A percentile compares a stretch with the other conserved stretches of the same genome.
These are phyloP conservation scores for Drosophila erecta DNA, from an alignment of 1,140 invertebrate species.

Conservation along the genomic window DNA sequence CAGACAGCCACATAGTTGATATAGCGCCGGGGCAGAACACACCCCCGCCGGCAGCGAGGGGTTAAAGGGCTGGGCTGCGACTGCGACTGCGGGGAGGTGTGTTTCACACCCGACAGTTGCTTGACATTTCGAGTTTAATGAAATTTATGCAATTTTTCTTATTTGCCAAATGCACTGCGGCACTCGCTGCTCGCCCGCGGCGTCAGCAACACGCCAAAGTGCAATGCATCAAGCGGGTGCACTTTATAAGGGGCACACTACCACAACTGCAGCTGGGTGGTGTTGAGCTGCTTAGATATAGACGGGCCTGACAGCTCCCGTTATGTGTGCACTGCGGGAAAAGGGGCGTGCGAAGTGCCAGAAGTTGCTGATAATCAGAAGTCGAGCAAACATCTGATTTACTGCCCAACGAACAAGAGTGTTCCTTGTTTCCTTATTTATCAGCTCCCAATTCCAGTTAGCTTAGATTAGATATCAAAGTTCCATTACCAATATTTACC, in stretches of 20 bases:
- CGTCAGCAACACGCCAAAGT: conserved; percentile 72
- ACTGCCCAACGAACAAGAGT: too few species aligned
- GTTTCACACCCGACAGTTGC: conserved; percentile 61
- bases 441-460: too few species aligned
- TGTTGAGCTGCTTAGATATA: conserved; percentile 55
- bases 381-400: too few species aligned
- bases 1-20: conserved; percentile 48
- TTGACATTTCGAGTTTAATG: conserved; percentile 82
- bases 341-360: neutral
- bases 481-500: neutral
- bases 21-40: conserved; percentile 5
- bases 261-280: conserved; percentile 4
- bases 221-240: conserved; percentile 75
- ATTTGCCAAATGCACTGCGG: conserved; percentile 81
- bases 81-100: conserved; percentile 12
- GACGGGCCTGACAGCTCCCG: conserved; percentile 50
- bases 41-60: conserved; percentile 18
- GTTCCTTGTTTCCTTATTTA: too few species aligned
- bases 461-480: neutral
- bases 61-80: neutral
- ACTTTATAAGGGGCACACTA: neutral
- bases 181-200: conserved; percentile 49
- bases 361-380: neutral
- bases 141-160: conserved; percentile 84
- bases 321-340: neutral